Base-by-base conservation (phyloP, 1,140 invertebrate species). In the Sycophaga agraensis region DNA sequence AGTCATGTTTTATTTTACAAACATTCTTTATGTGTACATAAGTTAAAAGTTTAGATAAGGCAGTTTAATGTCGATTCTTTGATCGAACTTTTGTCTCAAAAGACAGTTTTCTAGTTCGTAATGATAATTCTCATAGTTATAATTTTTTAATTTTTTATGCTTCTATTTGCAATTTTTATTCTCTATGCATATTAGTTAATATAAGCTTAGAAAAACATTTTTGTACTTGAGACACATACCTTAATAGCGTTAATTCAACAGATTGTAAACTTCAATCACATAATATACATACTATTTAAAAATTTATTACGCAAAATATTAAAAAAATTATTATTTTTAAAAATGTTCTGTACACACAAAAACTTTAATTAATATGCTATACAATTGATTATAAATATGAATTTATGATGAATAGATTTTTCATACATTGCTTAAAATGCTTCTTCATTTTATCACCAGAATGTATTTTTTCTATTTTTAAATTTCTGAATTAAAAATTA, bases 21-120 rank as follows among this genome's bases (percentile, higher is more conserved):
- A 54, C 22, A 39, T 60, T 60, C 5, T 54, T 54, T 54, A 53
- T 51, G 57, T 60, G 34, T 61, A 55, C 31, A 48, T 31, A 54
- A 39, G 16, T 21, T 46, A 42, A 35, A 48, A 54, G 31, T 60
- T 22, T 46, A 8, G 26, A 12, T 51, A 50, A 34, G 31, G 37
- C 48, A 45, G 28, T 51, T 59, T 35, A 54, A 56, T 45, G 19
- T 37, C 28, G 26, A 54, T 59, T 9, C 17, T 49, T 28, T 39
- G 14, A 51, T 45, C n/a, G 31, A 59, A 43, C 37, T 59, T 51
- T 59, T 35, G 57, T 60, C 50, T 54, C 14, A 24, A 4, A 37
- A 12, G 42, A 46, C 12, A 21, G 2, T 37, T 34, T 42, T n/a
- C n/a, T n/a, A n/a, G n/a, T n/a, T n/a, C n/a, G 17, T 19, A 11